These are phyloP conservation scores for Acanthosepion lycidas DNA, from an alignment of 2,888 invertebrate species.

Conservation along the genomic window DNA sequence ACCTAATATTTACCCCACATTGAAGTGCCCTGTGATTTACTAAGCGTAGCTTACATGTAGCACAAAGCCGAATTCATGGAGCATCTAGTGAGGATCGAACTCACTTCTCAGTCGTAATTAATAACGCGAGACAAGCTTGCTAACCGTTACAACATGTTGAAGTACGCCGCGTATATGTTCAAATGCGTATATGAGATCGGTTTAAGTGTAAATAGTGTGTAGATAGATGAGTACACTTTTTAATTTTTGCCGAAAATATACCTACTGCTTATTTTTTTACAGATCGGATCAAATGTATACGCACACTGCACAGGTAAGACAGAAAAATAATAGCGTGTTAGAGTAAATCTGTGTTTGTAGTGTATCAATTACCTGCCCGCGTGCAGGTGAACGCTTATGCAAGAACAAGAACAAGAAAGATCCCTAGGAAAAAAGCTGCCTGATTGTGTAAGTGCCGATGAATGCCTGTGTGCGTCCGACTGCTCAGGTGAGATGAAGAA, in stretches of 20 bases:
- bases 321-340: background rate
- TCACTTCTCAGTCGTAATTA: no score
- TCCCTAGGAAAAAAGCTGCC: background rate
- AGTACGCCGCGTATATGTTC: no score
- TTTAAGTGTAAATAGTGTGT: no score
- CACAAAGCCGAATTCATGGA: no score
- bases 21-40: no score
- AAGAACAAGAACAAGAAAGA: no score
- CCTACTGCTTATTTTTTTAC: background rate
- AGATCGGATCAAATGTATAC: background rate
- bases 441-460: background rate
- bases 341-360: background rate
- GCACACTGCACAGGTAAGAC: background rate
- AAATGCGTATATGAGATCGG: no score
- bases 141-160: no score
- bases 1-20: no score
- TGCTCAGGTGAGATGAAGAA: constrained; percentile 3
- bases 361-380: background rate
- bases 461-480: background rate
- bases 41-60: no score
- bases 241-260: background rate
- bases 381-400: background rate
- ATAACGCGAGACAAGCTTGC: no score
- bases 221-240: background rate
- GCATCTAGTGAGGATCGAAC: no score